Evolutionary conservation across 2,113 vertebrate genomes (phyloP).

Genomic region (Sardina pilchardus): DNA sequence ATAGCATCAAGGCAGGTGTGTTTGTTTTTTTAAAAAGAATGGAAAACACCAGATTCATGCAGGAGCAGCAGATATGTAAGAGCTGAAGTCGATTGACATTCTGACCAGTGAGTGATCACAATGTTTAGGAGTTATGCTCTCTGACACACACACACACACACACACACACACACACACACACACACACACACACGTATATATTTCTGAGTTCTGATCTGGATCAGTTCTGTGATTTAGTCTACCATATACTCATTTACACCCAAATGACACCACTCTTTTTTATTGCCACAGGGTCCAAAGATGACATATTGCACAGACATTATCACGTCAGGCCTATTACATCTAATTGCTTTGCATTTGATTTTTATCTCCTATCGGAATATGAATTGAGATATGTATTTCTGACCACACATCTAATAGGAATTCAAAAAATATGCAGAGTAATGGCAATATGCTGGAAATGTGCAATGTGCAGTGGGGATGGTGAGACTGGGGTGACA

Average conservation of each 20-base stretch:
- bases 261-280: not conserved
- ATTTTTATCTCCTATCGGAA: not conserved
- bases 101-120: not conserved
- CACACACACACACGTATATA: not conserved
- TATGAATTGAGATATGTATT: not conserved
- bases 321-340: not conserved
- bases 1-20: not conserved
- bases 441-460: not conserved
- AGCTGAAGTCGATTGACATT: not conserved
- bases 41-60: not conserved
- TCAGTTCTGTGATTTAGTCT: not conserved
- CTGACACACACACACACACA: not conserved
- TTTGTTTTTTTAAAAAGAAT: not conserved
- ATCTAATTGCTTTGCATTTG: not conserved
- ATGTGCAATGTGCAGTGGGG: not conserved
- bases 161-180: conserved; percentile 15
- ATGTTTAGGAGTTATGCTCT: not conserved
- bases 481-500: not conserved
- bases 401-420: not conserved
- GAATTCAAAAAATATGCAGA: too few species aligned
- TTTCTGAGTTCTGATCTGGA: not conserved
- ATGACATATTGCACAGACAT: not conserved
- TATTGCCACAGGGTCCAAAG: not conserved
- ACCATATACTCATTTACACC: not conserved
- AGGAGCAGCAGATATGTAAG: not conserved